phyloP scores from a whole-genome alignment of 2,888 invertebrate genomes.

The Parelbella ahira region DNA sequence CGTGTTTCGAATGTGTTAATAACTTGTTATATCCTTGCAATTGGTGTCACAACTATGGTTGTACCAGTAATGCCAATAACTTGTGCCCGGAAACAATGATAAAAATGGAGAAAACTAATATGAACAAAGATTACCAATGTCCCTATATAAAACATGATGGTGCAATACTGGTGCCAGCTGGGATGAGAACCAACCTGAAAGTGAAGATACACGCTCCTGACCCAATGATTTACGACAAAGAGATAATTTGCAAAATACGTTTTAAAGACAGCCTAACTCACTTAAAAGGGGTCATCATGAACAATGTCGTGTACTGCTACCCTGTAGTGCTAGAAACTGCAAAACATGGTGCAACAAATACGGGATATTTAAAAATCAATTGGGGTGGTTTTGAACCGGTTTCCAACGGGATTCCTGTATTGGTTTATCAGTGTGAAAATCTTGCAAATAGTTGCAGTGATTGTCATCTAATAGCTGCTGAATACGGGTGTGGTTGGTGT shows the following conservation, averaged over 20 bases:
- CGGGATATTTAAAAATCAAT: conserved; percentile 35
- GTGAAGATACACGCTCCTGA: conserved; percentile 41
- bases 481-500: conserved; percentile 35
- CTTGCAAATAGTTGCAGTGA: conserved; percentile 30
- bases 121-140: conserved; percentile 30
- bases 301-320: conserved; percentile 40
- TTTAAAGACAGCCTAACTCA: conserved; percentile 34
- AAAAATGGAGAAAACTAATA: conserved; percentile 21
- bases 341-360: conserved; percentile 28
- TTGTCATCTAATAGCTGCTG: conserved; percentile 27
- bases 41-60: conserved; percentile 51
- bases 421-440: conserved; percentile 40
- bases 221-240: conserved; percentile 39
- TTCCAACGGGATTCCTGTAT: conserved; percentile 40
- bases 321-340: conserved; percentile 32
- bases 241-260: conserved; percentile 41
- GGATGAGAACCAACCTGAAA: conserved; percentile 36
- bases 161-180: conserved; percentile 39
- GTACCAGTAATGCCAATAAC: conserved; percentile 35
- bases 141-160: conserved; percentile 39
- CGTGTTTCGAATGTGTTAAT: conserved; percentile 42
- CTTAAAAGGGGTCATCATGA: conserved; percentile 39
- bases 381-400: conserved; percentile 41
- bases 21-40: conserved; percentile 38
- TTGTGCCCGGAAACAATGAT: conserved; percentile 33